Percentiles rank a stretch among this genome's conserved stretches.
phyloP scores from a whole-genome alignment of 2,797 vertebrate species.

The Cyclopterus lumpus region DNA sequence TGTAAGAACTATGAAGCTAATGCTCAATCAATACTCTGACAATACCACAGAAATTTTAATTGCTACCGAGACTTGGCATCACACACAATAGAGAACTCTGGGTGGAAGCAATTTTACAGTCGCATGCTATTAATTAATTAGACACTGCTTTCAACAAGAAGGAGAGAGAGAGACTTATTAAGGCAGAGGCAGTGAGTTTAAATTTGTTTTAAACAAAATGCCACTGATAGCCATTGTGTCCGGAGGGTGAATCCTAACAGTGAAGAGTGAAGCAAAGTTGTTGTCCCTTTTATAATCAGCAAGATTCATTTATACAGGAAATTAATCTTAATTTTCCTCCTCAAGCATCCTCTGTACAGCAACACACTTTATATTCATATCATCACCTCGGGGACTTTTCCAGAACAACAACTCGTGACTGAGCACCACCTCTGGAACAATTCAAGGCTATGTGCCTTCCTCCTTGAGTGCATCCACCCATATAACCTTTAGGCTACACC shows the following conservation, averaged over 20 bases:
- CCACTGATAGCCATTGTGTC: constrained; percentile 55
- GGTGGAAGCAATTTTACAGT: constrained; percentile 61
- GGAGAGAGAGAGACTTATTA: constrained; percentile 20
- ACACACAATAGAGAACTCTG: constrained; percentile 50
- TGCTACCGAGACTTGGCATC: constrained; percentile 45
- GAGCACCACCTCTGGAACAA: constrained; percentile 28
- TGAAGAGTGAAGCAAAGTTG: constrained; percentile 36
- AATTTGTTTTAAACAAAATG: constrained; percentile 46
- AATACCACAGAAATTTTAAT: constrained; percentile 45
- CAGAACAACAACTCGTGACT: constrained; percentile 43
- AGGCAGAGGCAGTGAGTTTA: constrained; percentile 14
- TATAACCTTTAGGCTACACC: constrained; percentile 34
- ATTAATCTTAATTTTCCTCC: constrained; percentile 68
- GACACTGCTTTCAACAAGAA: constrained; percentile 32
- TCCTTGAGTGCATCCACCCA: constrained; percentile 14
- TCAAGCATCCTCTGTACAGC: constrained; percentile 50
- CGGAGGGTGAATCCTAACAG: constrained; percentile 40
- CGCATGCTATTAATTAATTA: constrained; percentile 67
- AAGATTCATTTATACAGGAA: constrained; percentile 64
- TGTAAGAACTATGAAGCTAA: constrained; percentile 33
- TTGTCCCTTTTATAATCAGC: constrained; percentile 52
- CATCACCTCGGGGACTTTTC: constrained; percentile 53
- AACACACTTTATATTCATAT: constrained; percentile 57
- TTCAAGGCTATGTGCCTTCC: constrained; percentile 26
- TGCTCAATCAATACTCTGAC: constrained; percentile 42